phyloP scores from a whole-genome alignment of 2,113 vertebrate genomes.

The Vicugna pacos region DNA sequence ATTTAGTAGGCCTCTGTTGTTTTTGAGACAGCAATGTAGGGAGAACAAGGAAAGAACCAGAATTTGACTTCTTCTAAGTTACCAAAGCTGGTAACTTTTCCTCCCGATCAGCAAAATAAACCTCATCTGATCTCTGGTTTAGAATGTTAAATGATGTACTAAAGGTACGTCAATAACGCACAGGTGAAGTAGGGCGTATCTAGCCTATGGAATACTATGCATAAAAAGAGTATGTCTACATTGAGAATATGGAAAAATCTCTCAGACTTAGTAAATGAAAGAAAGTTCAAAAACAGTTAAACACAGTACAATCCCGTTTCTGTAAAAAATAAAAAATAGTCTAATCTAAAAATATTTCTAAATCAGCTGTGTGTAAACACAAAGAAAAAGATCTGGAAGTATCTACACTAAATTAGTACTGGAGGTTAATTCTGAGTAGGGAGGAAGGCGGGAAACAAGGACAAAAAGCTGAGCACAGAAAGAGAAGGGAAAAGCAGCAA shows the following conservation, averaged over 20 bases:
- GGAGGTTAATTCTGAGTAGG: not conserved
- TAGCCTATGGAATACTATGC: not conserved
- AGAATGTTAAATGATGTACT: slow-evolving; percentile 11
- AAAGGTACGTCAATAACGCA: not conserved
- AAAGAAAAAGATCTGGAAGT: slow-evolving; percentile 4
- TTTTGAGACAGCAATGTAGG: not conserved
- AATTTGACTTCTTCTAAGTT: not conserved
- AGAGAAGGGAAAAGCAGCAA: not conserved
- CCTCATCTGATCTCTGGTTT: not conserved
- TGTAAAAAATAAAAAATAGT: not conserved
- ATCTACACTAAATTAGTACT: not conserved
- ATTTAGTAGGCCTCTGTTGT: not conserved
- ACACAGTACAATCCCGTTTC: not conserved
- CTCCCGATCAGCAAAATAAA: slow-evolving; percentile 50
- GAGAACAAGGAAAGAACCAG: not conserved
- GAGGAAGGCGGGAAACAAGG: not conserved
- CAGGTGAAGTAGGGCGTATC: not conserved
- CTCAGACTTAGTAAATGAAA: not conserved
- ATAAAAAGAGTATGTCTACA: not conserved
- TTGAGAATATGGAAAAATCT: not conserved
- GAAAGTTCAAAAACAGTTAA: not conserved
- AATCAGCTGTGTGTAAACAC: not conserved
- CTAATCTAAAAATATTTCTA: slow-evolving; percentile 23
- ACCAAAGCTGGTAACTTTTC: not conserved
- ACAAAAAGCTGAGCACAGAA: not conserved